Evolutionary conservation across 2,113 vertebrate genomes (phyloP), one percentile per base, ranked within the genome.

Genomic region (Craseonycteris thonglongyai): DNA sequence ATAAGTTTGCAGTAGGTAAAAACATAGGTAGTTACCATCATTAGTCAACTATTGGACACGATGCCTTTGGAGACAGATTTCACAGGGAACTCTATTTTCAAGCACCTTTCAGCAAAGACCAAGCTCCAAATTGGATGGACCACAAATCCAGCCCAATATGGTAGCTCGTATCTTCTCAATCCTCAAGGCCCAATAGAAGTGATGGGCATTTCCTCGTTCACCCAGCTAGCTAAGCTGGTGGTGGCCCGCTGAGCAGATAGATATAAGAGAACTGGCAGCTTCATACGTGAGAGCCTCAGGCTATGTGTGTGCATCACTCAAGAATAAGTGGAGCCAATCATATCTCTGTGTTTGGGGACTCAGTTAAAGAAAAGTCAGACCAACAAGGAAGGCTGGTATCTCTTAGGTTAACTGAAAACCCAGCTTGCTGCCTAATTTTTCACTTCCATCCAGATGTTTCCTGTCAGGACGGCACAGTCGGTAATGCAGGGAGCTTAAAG

Each of bases 361-460:
- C 35, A 0, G 54, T 30, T 19, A 19, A 26, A 76, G 74, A 56
- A 58, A 51, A 22, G 45, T 38, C 93, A 79, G 54, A 28, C 58
- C 54, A 13, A 24, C 75, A 35, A 61, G 74, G 78, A 45, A 82
- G 56, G 79, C 83, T 95, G 86, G 90, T 79, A 49, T 93, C 82
- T 63, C 16, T 59, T 74, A 16, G 66, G 14, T 59, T 58, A 26
- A 33, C 61, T 3, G 40, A 49, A 61, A 58, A 78, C 78, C 68
- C n/a, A 15, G 56, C 72, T 78, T 35, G 42, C 56, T 69, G 94
- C 88, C 96, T 94, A 65, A 79, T 87, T 83, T 88, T 95, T 95
- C 82, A 89, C 95, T 94, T 93, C 71, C 82, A 71, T 89, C 96
- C 97, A 97, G 95, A 96, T 97, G 94, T 96, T 96, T 96, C 95